Percentiles rank a stretch among this genome's conserved stretches.
phyloP scores from a whole-genome alignment of 2,113 vertebrate genomes.

The Macaca fascicularis region T2T-MFA8v1.1 NC_088381.1:42100001-42100500 shows the following conservation, averaged over 20 bases:
- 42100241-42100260: not conserved
- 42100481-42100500: not conserved
- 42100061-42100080: not conserved
- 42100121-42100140: not conserved
- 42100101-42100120: not conserved
- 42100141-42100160: not conserved
- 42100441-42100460: not conserved
- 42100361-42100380: not conserved
- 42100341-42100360: not conserved
- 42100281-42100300: not conserved
- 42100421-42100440: not conserved
- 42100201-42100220: not conserved
- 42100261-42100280: constrained; percentile 14
- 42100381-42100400: not conserved
- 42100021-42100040: not conserved
- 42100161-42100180: constrained; percentile 25
- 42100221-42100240: not conserved
- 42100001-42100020: not conserved
- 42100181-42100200: not conserved
- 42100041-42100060: not conserved
- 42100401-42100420: not conserved
- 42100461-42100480: not conserved
- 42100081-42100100: not conserved
- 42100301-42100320: not conserved
- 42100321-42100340: not conserved